A percentile compares a stretch with the other conserved stretches of the same genome.
Evolutionary conservation across 2,888 invertebrate species (phyloP).

Genomic region (Heliconius hortense): DNA sequence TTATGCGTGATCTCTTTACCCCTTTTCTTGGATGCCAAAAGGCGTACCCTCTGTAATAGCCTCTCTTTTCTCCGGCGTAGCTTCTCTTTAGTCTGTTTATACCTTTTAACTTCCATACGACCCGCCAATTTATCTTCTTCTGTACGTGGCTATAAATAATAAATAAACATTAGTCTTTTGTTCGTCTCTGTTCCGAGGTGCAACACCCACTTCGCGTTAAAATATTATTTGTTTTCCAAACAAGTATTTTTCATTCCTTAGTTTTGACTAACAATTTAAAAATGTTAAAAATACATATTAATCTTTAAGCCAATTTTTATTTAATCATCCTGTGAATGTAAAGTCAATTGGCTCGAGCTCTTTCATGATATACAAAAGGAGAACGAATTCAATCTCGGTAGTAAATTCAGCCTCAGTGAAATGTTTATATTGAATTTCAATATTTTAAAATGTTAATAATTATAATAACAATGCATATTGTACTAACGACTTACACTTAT

Average conservation of each 20-base stretch:
- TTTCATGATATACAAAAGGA: neutral
- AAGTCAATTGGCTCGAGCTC: no score
- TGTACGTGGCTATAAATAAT: conserved; percentile 85
- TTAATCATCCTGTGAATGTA: neutral
- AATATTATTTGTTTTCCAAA: neutral
- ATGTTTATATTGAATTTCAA: neutral
- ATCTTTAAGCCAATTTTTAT: neutral
- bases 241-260: neutral
- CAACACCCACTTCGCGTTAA: neutral
- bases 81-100: conserved; percentile 91
- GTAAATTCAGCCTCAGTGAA: neutral
- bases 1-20: conserved; percentile 52
- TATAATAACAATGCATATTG: neutral
- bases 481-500: conserved; percentile 79
- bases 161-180: neutral
- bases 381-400: neutral
- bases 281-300: neutral
- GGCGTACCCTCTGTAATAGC: conserved; percentile 65
- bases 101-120: conserved; percentile 86
- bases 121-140: conserved; percentile 89
- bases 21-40: conserved; percentile 54
- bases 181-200: no score
- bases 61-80: conserved; percentile 85
- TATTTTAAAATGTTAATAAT: neutral
- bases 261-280: neutral